phyloP scores from a whole-genome alignment of 2,888 invertebrate genomes.

The Hirudinaria manillensis region DNA sequence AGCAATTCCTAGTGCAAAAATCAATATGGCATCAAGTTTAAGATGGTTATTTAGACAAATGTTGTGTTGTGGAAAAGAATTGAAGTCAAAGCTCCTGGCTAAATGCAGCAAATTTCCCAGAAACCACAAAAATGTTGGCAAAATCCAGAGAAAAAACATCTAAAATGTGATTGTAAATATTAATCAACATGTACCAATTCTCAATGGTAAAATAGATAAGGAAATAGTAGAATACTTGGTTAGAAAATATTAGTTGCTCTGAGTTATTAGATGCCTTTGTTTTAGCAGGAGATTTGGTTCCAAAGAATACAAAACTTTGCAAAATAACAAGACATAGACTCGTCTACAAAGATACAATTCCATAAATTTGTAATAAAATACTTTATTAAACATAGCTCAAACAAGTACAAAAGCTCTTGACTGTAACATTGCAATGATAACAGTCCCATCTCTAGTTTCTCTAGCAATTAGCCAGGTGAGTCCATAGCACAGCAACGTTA shows the following conservation, averaged over 20 bases:
- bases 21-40: constrained; percentile 37
- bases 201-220: no score
- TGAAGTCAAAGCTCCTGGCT: constrained; percentile 38
- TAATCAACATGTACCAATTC: not conserved
- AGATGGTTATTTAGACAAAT: constrained; percentile 38
- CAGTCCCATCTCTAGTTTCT: constrained; percentile 39
- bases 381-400: not conserved
- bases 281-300: not conserved
- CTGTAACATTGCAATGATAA: constrained; percentile 37
- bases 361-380: not conserved
- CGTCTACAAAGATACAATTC: constrained; percentile 20
- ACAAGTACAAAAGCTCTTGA: constrained; percentile 39
- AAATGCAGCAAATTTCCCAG: constrained; percentile 38
- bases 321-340: constrained; percentile 27
- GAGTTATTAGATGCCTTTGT: not conserved
- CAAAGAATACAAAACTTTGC: constrained; percentile 26
- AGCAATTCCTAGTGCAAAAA: constrained; percentile 29
- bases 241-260: constrained; percentile 17
- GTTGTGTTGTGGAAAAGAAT: constrained; percentile 39
- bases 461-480: constrained; percentile 35
- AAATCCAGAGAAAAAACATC: constrained; percentile 36
- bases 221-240: constrained; percentile 13
- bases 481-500: constrained; percentile 33
- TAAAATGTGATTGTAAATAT: not conserved
- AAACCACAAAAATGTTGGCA: constrained; percentile 37